Percentiles rank a stretch among this genome's conserved stretches.
Evolutionary conservation across 2,888 invertebrate species (phyloP).

Genomic region (Limnephilus rhombicus): DNA sequence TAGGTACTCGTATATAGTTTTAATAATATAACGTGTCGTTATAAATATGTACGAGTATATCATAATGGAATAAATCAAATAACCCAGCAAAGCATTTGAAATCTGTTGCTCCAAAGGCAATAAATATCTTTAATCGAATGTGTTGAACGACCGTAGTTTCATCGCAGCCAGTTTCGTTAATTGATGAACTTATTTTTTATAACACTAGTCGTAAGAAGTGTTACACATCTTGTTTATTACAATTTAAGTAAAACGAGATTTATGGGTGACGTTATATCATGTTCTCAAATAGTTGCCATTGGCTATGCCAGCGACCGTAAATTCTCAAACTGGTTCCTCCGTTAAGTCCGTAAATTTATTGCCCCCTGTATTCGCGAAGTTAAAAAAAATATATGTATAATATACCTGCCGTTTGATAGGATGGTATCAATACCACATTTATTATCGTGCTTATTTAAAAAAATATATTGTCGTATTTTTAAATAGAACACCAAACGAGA

Average conservation of each 20-base stretch:
- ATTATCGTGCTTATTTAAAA: not conserved
- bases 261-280: slow-evolving; percentile 38
- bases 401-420: not conserved
- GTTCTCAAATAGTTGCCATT: slow-evolving; percentile 41
- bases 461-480: slow-evolving; percentile 1
- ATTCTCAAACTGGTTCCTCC: slow-evolving; percentile 40
- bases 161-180: slow-evolving; percentile 5
- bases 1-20: no score
- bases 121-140: slow-evolving; percentile 40
- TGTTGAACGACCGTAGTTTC: not conserved
- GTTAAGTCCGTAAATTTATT: slow-evolving; percentile 25
- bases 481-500: slow-evolving; percentile 4
- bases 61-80: not conserved
- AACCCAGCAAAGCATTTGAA: not conserved
- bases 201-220: slow-evolving; percentile 8
- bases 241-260: slow-evolving; percentile 37
- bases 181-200: slow-evolving; percentile 48
- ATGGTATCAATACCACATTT: not conserved
- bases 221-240: slow-evolving; percentile 39
- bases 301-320: slow-evolving; percentile 22
- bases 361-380: not conserved
- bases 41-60: no score
- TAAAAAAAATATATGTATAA: not conserved
- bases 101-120: slow-evolving; percentile 10
- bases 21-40: no score